A percentile compares a stretch with the other conserved stretches of the same genome.
Evolutionary conservation across 1,140 invertebrate genomes (phyloP).

Genomic region (Mya arenaria): DNA sequence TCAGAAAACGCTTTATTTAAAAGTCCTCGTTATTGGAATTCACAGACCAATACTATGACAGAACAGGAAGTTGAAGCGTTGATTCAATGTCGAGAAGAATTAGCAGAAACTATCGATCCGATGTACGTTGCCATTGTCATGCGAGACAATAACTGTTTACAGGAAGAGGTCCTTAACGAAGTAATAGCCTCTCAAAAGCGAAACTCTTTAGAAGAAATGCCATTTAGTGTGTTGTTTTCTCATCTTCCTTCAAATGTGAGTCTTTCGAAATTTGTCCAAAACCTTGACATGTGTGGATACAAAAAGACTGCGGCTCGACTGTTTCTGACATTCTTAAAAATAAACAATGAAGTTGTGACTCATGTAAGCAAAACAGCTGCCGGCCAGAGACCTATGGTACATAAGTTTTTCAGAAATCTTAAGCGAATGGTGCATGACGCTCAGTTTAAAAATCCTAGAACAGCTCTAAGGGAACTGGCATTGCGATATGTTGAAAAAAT

Average conservation of each 20-base stretch:
- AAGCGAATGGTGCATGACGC: constrained; percentile 38
- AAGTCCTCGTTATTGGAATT: no score
- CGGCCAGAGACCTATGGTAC: constrained; percentile 6
- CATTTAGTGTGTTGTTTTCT: background rate
- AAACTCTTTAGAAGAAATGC: background rate
- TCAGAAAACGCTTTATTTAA: no score
- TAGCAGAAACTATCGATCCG: background rate
- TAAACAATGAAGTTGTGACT: background rate
- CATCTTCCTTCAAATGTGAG: background rate
- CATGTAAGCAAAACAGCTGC: constrained; percentile 1
- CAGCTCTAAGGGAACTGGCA: background rate
- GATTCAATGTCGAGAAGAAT: background rate
- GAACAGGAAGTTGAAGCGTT: background rate
- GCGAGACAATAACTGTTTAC: background rate
- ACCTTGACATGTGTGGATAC: constrained; percentile 15
- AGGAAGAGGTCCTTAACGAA: no score
- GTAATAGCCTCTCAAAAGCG: background rate
- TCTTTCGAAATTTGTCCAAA: background rate
- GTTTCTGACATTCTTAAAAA: background rate
- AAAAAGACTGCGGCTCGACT: background rate
- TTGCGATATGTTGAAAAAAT: background rate
- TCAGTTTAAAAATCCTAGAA: constrained; percentile 25
- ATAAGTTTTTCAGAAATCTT: constrained; percentile 14
- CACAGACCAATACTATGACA: no score
- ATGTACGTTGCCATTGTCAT: background rate